phyloP scores from a whole-genome alignment of 1,140 invertebrate genomes.

The Acyrthosiphon pisum region DNA sequence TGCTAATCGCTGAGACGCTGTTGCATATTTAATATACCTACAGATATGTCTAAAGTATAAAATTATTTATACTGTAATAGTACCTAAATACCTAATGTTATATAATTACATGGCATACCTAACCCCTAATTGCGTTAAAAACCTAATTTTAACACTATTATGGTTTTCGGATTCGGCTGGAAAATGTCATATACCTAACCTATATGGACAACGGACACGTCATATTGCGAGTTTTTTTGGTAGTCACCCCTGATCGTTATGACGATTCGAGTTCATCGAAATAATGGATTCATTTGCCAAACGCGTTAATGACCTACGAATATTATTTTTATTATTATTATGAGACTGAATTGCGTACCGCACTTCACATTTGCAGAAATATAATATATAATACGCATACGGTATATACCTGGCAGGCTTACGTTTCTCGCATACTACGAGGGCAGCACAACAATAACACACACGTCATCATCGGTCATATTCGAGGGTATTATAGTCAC shows the following conservation, averaged over 20 bases:
- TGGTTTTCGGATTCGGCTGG: too few relatives aligned
- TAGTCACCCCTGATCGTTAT: neutral
- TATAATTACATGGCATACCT: too few relatives aligned
- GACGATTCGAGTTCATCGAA: neutral
- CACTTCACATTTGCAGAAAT: neutral
- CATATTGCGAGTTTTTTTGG: neutral
- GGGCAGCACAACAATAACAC: neutral
- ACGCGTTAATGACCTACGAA: neutral
- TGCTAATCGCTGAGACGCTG: too few relatives aligned
- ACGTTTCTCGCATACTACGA: neutral
- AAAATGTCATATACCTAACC: too few relatives aligned
- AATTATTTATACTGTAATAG: neutral
- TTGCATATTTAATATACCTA: too few relatives aligned
- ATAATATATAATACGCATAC: neutral
- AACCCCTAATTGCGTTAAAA: too few relatives aligned
- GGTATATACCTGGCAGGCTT: too few relatives aligned
- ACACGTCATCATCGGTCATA: neutral
- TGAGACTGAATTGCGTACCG: neutral
- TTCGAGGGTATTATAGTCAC: neutral
- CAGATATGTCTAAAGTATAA: too few relatives aligned
- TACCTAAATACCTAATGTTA: too few relatives aligned
- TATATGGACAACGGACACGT: neutral
- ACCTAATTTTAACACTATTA: too few relatives aligned
- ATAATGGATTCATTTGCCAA: neutral
- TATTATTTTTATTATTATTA: neutral